Evolutionary conservation across 2,113 vertebrate genomes (phyloP), one percentile per base, ranked within the genome.

Genomic region (Mungos mungo): DNA sequence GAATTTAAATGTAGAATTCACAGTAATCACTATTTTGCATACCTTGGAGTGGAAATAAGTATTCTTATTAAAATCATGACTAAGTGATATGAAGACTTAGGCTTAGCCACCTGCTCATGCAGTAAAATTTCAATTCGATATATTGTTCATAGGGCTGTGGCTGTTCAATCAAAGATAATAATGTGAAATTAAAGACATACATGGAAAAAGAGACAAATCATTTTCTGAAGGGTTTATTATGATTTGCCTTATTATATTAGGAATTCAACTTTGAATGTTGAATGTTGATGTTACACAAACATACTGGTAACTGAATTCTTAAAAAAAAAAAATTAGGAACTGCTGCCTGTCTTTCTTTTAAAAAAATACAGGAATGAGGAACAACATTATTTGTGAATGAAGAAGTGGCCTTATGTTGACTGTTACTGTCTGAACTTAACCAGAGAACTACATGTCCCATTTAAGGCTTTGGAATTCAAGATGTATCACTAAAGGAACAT

Each of bases 31-130:
- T 82, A 52, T 92, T 72, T 76, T 84, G 90, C 93, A 63, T 25
- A 69, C 9, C 7, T 89, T 65, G 77, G 86, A 52, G 63, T 84
- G 38, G 72, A 96, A 97, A 94, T 52, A 94, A 96, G 71, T 92
- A 95, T 27, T 63, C 38, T 18, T 93, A 60, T 86, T 98, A 69
- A 96, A 95, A 77, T 86, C 57, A 96, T 85, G 96, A 96, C 96
- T 95, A 69, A 63, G 6, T 2, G 96, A 84, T 38, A 90, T 74
- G 91, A 97, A 97, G 50, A 96, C 97, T 98, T 96, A 95, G 66
- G 79, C 33, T 98, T 80, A 90, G 77, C 23, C 10, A 54, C 41
- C n/a, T 83, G 27, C 10, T 57, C 82, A 66, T 47, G 25, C 2
- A 69, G 8, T 88, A 86, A 96, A 65, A 94, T 83, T 13, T 80